Evolutionary conservation across 2,113 vertebrate species (phyloP), one percentile per base, ranked within the genome.

Genomic region (Narcine bancroftii): DNA sequence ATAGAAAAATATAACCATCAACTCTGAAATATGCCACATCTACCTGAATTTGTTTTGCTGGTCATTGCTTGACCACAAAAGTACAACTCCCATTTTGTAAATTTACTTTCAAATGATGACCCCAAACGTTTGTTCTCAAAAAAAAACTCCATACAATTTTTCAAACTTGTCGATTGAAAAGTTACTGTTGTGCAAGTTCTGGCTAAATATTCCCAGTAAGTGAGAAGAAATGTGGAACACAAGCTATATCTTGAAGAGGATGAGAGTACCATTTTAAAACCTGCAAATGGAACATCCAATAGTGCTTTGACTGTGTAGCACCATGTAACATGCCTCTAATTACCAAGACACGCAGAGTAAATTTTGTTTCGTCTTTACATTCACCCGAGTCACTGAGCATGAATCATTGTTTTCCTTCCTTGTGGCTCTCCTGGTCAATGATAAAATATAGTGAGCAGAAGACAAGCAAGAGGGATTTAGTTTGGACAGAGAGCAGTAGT

Each of bases 341-440:
- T 60, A 87, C 81, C 81, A 87, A 60, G 29, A 36, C 17, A 33
- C 53, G 60, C 24, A 87, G 56, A 33, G n/a, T 87, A 36, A 87
- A 87, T 36, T 56, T 87, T 87, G 33, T 63, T 87, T 56, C n/a
- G 15, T 36, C 81, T 87, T 60, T 60, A 60, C 60, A n/a, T 36
- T 87, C 81, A 36, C 56, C 81, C 36, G 81, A 87, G 33, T 87
- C 81, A 87, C 15, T 63, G 53, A 60, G 81, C 81, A 63, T 60
- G 53, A 87, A 87, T 85, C 81, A 85, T 85, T 85, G 81, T 60
- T 87, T 87, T 56, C 81, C 50, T 53, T 53, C 11, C 81, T 60
- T 87, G 53, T 87, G n/a, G 81, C 81, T 87, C 56, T 87, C 6
- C 81, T 60, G 60, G 79, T 83, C 33, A 83, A 56, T 83, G 47